A percentile compares a stretch with the other conserved stretches of the same genome.
phyloP scores from a whole-genome alignment of 35 echinoderm and acorn worm species.

The Apostichopus japonicus region DNA sequence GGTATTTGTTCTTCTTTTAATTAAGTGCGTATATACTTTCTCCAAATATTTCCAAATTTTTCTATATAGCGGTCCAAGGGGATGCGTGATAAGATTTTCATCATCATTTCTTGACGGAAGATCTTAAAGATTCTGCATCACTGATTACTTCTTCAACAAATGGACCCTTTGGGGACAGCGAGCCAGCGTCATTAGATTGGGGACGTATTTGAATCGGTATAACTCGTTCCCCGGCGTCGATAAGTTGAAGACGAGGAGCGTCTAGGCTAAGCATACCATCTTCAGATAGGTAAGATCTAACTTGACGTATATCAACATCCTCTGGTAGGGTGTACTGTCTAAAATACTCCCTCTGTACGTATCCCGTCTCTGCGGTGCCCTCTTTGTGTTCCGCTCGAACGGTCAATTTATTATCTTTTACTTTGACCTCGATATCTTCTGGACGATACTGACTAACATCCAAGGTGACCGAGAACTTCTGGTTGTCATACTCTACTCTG shows the following conservation, averaged over 20 bases:
- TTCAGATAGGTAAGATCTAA: constrained; percentile 83
- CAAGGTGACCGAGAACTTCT: constrained; percentile 86
- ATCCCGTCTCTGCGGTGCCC: constrained; percentile 70
- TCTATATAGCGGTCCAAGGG: too few relatives aligned
- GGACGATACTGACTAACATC: constrained; percentile 91
- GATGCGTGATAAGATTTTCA: too few relatives aligned
- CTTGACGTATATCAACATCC: constrained; percentile 75
- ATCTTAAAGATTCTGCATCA: constrained; percentile 58
- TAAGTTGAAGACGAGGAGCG: constrained; percentile 67
- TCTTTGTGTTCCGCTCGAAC: constrained; percentile 86
- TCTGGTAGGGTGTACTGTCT: constrained; percentile 93
- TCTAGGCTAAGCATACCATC: constrained; percentile 85
- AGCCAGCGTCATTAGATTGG: constrained; percentile 7
- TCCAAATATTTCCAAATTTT: too few relatives aligned
- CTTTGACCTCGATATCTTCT: constrained; percentile 92
- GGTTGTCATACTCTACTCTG: constrained; percentile 76
- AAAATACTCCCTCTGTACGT: constrained; percentile 82
- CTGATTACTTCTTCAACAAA: constrained; percentile 67
- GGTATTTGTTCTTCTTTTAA: too few relatives aligned
- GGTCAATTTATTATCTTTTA: constrained; percentile 88
- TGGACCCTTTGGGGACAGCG: constrained; percentile 47
- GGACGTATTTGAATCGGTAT: constrained; percentile 66
- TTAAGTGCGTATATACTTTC: too few relatives aligned
- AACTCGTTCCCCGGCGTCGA: constrained; percentile 50
- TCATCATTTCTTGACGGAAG: too few relatives aligned